Conservation (phyloP, 2,797 vertebrate species). For the Acestrorhynchus altus region DNA sequence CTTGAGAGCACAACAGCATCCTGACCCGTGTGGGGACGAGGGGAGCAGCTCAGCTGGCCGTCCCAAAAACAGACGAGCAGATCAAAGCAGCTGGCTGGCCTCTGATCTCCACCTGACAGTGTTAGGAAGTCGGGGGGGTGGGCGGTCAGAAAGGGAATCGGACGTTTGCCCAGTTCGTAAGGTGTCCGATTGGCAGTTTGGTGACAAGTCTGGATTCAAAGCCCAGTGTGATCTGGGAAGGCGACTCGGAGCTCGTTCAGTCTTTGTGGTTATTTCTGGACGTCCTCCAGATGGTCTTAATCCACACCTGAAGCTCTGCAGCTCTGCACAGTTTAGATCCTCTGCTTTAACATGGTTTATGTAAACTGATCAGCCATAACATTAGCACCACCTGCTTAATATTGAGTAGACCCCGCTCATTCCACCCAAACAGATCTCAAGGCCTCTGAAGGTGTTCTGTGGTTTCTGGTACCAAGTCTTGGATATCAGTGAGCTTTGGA, state of each 20-base stretch:
- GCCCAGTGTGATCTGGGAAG: neutral
- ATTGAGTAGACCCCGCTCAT: too few species aligned
- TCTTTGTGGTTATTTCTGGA: neutral
- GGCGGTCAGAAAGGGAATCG: constrained; percentile 41
- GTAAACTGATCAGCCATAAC: too few species aligned
- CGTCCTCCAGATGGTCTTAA: neutral
- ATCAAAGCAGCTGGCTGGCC: constrained; percentile 74
- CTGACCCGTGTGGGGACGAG: constrained; percentile 68
- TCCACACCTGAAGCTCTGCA: neutral
- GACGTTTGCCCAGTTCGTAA: constrained; percentile 64
- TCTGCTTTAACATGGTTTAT: neutral
- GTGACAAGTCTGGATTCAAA: constrained; percentile 22
- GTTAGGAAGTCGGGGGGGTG: constrained; percentile 18
- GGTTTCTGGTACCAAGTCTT: too few species aligned
- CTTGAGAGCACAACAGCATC: constrained; percentile 74
- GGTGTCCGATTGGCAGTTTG: constrained; percentile 52
- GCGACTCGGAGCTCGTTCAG: neutral
- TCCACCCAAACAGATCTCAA: too few species aligned
- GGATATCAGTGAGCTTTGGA: too few species aligned
- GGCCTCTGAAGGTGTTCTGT: too few species aligned
- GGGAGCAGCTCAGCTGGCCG: constrained; percentile 52
- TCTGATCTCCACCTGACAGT: constrained; percentile 46
- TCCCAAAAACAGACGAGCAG: constrained; percentile 40
- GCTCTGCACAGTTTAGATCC: neutral
- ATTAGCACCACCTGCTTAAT: too few species aligned